These are phyloP conservation scores for Scophthalmus maximus DNA, from an alignment of 2,113 vertebrate species.

Conservation along the genomic window DNA sequence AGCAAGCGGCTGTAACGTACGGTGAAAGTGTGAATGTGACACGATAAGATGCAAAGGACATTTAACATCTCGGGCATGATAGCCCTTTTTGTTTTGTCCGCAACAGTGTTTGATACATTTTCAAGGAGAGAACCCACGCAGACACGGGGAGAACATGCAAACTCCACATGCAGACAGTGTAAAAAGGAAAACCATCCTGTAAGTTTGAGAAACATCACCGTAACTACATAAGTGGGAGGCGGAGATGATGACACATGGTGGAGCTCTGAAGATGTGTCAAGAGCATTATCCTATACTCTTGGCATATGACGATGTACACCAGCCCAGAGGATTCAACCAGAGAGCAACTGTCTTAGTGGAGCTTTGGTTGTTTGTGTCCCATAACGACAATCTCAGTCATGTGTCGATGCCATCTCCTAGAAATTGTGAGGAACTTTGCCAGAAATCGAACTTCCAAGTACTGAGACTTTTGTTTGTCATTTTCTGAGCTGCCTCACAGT, in stretches of 20 bases:
- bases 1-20: constrained; percentile 12
- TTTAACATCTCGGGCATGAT: neutral
- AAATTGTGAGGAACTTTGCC: neutral
- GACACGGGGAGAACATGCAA: no score
- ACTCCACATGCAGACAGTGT: constrained; percentile 1
- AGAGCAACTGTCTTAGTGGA: neutral
- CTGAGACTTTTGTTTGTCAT: neutral
- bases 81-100: no score
- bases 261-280: constrained; percentile 36
- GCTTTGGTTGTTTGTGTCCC: constrained; percentile 18
- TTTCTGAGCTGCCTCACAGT: neutral
- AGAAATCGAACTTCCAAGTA: neutral
- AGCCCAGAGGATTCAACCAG: neutral
- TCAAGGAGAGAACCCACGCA: no score
- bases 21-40: neutral
- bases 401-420: neutral
- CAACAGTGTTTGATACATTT: no score
- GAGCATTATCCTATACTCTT: constrained; percentile 17
- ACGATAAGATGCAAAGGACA: neutral
- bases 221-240: constrained; percentile 16
- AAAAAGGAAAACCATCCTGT: neutral
- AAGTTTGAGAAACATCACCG: constrained; percentile 8
- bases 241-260: constrained; percentile 12
- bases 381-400: neutral
- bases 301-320: neutral